These are phyloP conservation scores for Aptenodytes patagonicus DNA, from an alignment of 2,113 vertebrate genomes.

Conservation along the genomic window DNA sequence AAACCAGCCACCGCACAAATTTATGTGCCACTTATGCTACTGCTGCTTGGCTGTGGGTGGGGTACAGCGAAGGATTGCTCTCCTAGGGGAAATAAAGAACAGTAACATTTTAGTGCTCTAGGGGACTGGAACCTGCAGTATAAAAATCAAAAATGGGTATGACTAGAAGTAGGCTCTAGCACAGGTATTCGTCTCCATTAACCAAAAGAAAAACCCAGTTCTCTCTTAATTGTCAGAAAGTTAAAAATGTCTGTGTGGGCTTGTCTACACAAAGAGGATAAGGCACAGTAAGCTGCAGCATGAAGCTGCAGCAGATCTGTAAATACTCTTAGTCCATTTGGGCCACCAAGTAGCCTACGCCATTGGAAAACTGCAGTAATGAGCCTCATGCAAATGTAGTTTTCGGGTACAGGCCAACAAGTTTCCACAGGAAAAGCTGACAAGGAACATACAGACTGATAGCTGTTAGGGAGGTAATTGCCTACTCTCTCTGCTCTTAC, in stretches of 20 bases:
- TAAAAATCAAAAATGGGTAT: background rate
- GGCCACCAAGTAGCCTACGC: background rate
- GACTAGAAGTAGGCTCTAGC: background rate
- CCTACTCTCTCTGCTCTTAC: background rate
- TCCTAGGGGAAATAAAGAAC: conserved; percentile 33
- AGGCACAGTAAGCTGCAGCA: background rate
- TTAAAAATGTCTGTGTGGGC: background rate
- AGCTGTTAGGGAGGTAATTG: background rate
- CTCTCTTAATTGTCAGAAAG: background rate
- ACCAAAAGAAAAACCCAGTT: background rate
- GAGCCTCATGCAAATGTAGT: background rate
- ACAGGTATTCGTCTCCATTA: background rate
- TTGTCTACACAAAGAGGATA: background rate
- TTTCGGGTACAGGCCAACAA: background rate
- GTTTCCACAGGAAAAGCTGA: background rate
- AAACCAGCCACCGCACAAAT: conserved; percentile 49
- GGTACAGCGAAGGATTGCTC: conserved; percentile 9
- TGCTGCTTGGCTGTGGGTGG: conserved; percentile 21
- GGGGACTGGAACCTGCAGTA: background rate
- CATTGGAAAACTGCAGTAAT: background rate
- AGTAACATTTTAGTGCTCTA: conserved; percentile 38
- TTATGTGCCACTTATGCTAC: conserved; percentile 25
- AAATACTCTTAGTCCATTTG: background rate
- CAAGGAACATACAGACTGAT: background rate
- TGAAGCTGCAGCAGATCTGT: background rate